Conservation (phyloP, 2,113 vertebrate species). For the Zapus hudsonius region DNA sequence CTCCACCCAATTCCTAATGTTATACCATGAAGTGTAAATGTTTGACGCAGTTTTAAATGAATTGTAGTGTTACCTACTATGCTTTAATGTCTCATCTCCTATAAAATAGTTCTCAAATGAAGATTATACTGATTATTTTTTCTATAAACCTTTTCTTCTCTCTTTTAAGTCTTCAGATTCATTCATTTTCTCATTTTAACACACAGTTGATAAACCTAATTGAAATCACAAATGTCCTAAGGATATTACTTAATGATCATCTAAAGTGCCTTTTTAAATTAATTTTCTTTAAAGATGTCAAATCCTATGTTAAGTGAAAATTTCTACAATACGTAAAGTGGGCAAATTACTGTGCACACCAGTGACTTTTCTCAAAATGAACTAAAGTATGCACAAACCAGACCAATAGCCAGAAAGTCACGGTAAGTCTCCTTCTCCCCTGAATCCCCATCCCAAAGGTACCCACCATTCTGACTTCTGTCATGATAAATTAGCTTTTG, state of each 20-base stretch:
- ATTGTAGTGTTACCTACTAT: background rate
- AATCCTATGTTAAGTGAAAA: background rate
- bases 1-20: background rate
- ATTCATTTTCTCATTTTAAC: constrained; percentile 22
- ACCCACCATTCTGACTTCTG: background rate
- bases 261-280: background rate
- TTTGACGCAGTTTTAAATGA: background rate
- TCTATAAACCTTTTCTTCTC: background rate
- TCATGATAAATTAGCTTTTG: constrained; percentile 1
- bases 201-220: background rate
- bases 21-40: background rate
- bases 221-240: constrained; percentile 42
- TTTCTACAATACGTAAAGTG: background rate
- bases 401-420: background rate
- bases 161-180: constrained; percentile 11
- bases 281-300: constrained; percentile 2
- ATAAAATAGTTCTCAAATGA: background rate
- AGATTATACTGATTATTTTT: background rate
- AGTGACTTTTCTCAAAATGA: constrained; percentile 20
- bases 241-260: background rate
- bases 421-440: background rate
- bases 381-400: background rate
- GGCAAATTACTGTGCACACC: background rate
- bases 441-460: background rate
- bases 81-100: background rate